Conservation (phyloP, 2,797 vertebrate species). For the Apodemus agrarius region DNA sequence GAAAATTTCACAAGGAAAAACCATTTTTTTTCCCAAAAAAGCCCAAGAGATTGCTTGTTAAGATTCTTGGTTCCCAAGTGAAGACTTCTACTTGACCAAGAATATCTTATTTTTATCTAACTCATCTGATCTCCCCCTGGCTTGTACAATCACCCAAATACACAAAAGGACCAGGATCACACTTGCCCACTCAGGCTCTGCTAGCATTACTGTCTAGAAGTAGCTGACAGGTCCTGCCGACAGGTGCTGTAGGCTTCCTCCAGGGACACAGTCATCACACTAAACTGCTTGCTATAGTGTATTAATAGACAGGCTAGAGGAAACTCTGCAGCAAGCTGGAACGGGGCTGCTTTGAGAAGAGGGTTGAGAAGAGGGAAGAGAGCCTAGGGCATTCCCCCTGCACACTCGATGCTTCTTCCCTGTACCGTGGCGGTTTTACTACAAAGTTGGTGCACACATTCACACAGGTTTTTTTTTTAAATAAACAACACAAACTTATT, state of each 20-base stretch:
- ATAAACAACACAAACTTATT: neutral
- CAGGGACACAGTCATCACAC: neutral
- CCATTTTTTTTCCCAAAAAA: neutral
- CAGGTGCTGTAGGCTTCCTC: neutral
- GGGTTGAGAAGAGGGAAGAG: neutral
- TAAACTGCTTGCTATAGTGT: neutral
- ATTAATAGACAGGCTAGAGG: slow-evolving; percentile 37
- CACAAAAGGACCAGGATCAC: neutral
- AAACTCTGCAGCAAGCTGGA: neutral
- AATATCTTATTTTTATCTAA: neutral
- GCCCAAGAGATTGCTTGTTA: neutral
- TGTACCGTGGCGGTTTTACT: neutral
- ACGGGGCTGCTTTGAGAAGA: neutral
- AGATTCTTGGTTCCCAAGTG: neutral
- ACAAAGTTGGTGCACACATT: neutral
- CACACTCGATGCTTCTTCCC: neutral
- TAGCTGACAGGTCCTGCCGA: neutral
- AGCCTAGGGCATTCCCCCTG: neutral
- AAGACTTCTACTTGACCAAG: neutral
- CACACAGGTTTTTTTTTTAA: neutral
- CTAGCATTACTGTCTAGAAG: neutral
- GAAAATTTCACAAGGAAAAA: neutral
- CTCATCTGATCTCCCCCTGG: neutral
- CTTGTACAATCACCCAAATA: neutral
- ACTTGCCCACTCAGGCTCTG: neutral